Percentiles rank a stretch among this genome's conserved stretches.
These are phyloP conservation scores for Pelmatolapia mariae DNA, from an alignment of 2,113 vertebrate genomes.

Conservation along the genomic window DNA sequence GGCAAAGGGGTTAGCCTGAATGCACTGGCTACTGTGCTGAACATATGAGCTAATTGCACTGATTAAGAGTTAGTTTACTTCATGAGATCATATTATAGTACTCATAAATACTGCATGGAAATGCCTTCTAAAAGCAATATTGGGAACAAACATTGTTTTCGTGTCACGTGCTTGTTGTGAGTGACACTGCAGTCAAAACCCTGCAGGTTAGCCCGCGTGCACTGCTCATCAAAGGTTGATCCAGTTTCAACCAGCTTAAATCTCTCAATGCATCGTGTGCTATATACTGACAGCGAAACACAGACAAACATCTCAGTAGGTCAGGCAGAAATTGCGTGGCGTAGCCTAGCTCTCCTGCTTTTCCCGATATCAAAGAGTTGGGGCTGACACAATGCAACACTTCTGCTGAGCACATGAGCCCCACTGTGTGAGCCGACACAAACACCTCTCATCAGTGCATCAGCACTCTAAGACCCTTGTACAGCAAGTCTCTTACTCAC, in stretches of 20 bases:
- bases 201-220: neutral
- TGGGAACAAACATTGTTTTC: neutral
- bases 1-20: neutral
- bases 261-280: neutral
- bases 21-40: neutral
- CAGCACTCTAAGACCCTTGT: neutral
- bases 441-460: constrained; percentile 31
- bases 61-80: neutral
- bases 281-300: neutral
- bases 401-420: constrained; percentile 36
- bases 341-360: neutral
- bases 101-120: neutral
- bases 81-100: neutral
- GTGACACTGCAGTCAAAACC: neutral
- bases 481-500: neutral
- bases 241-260: neutral
- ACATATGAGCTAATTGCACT: neutral
- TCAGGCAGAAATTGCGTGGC: constrained; percentile 17
- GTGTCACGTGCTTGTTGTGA: neutral
- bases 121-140: neutral
- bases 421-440: constrained; percentile 30
- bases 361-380: constrained; percentile 4
- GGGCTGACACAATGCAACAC: constrained; percentile 36
- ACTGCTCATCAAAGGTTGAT: neutral
- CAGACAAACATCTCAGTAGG: neutral